Evolutionary conservation across 2,888 invertebrate species (phyloP).

Genomic region (Cecidostiba fungosa): DNA sequence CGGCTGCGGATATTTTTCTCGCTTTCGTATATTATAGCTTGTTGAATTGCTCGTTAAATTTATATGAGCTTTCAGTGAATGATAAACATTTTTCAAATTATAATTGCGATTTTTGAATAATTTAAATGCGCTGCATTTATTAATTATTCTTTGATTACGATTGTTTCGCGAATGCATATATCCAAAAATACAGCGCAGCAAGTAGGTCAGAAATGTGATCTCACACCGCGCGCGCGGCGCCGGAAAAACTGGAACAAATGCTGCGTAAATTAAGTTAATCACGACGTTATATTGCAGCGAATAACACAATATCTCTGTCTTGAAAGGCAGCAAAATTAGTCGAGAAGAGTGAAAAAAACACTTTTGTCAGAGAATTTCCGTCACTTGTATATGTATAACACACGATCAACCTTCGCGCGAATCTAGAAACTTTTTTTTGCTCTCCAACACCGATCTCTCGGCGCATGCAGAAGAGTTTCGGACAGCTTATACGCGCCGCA

Average conservation of each 20-base stretch:
- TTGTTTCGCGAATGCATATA: not conserved
- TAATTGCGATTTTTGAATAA: too few relatives aligned
- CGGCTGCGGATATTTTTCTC: constrained; percentile 11
- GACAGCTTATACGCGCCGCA: not conserved
- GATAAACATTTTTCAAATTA: not conserved
- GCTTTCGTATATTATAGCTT: not conserved
- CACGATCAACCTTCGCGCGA: not conserved
- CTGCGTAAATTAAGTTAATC: constrained; percentile 8
- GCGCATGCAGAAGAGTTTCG: constrained; percentile 4
- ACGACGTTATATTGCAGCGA: not conserved
- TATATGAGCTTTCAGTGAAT: not conserved
- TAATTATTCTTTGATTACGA: too few relatives aligned
- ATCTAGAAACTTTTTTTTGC: not conserved
- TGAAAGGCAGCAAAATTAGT: not conserved
- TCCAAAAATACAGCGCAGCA: not conserved
- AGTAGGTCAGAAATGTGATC: not conserved
- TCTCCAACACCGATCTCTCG: not conserved
- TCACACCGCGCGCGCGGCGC: not conserved
- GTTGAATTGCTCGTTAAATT: not conserved
- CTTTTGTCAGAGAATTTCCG: not conserved
- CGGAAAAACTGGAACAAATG: not conserved
- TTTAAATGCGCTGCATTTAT: too few relatives aligned
- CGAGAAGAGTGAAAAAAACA: not conserved
- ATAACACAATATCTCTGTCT: not conserved
- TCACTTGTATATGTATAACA: not conserved